Base-by-base conservation (phyloP, 2,113 vertebrate species). In the Telmatochromis sp. region DNA sequence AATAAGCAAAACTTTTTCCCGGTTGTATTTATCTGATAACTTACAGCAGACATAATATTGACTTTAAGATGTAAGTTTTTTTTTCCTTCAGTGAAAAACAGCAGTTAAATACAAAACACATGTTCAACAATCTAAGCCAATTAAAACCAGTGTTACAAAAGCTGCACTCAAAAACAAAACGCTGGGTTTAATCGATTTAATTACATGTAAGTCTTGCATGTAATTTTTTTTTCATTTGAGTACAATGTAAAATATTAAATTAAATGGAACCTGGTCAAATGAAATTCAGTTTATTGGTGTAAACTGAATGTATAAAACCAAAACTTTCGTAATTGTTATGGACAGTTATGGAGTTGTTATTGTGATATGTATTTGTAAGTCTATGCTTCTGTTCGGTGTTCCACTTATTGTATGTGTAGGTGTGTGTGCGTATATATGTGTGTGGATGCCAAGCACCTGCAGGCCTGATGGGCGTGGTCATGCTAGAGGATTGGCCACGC, bases 161-260 rank as follows among this genome's bases (percentile, higher is more conserved):
- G 60, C 60, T 65, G 60, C 60, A 37, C 10, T 37, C 60, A 37
- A 37, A 65, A 13, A 13, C 4, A 12, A 65, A 35, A n/a, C 0
- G 9, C 60, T 37, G 60, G 17, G 0, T 65, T 65, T 65, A 35
- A n/a, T 0, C 1, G 0, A 37, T 65, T 65, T 65, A n/a, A n/a
- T n/a, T 65, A 65, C 60, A 65, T 12, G 60, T 65, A 65, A 65
- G 33, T 5, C 60, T 37, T 65, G 31, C 60, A 5, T n/a, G 60
- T n/a, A 7, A 1, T n/a, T 35, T 35, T n/a, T 57, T 63, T 35
- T 19, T 11, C 10, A 35, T 63, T n/a, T 63, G 2, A 35, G 17
- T 12, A n/a, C 9, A 5, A n/a, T 63, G 0, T n/a, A 7, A 35
- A 65, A 65, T 65, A 65, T n/a, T n/a, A 65, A n/a, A n/a, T 65